Evolutionary conservation across 2,113 vertebrate genomes (phyloP).

Genomic region (Panurus biarmicus): DNA sequence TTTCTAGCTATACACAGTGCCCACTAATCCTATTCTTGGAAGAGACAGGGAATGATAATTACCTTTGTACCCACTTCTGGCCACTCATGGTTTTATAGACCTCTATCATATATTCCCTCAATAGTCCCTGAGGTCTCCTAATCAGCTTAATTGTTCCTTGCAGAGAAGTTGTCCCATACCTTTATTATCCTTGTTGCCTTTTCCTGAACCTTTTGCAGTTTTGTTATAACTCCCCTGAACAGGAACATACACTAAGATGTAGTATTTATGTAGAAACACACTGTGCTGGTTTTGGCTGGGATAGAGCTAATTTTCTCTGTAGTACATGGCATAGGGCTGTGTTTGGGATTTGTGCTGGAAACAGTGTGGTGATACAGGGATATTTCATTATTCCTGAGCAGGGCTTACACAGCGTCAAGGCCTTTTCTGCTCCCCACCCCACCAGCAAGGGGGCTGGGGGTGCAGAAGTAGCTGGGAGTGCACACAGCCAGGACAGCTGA

Average conservation of each 20-base stretch:
- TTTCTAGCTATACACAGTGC: background rate
- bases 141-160: background rate
- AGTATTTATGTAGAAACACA: background rate
- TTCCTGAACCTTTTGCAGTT: background rate
- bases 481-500: background rate
- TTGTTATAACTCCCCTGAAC: background rate
- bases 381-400: background rate
- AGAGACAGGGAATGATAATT: background rate
- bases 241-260: background rate
- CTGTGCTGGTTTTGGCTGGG: background rate
- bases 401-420: background rate
- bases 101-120: background rate
- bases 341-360: background rate
- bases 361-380: background rate
- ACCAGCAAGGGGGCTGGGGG: rapidly evolving
- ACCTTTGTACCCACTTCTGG: background rate
- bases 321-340: background rate
- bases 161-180: background rate
- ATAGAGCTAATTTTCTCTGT: background rate
- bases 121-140: background rate
- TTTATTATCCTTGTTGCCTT: background rate
- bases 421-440: background rate
- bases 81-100: background rate
- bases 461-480: background rate
- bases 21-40: background rate